Conservation (phyloP, 1,140 invertebrate genomes). For the Drosophila rhopaloa region DNA sequence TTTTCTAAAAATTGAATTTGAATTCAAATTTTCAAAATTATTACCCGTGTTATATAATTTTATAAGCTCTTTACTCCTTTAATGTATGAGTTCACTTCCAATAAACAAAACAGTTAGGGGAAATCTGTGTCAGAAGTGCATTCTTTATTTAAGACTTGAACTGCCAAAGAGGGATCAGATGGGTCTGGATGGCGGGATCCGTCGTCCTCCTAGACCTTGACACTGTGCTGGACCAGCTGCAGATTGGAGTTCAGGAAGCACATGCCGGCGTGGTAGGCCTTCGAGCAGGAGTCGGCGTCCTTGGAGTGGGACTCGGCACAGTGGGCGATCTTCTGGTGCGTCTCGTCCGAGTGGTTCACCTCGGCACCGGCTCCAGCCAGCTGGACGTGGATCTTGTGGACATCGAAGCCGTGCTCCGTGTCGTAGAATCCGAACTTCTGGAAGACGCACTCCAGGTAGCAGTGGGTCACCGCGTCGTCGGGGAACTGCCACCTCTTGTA, state of each 20-base stretch:
- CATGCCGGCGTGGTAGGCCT: conserved; percentile 73
- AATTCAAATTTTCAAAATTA: no score
- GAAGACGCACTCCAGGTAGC: conserved; percentile 77
- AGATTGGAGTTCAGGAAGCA: conserved; percentile 74
- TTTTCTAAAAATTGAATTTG: no score
- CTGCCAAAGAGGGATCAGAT: conserved; percentile 35
- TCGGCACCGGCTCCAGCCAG: conserved; percentile 38
- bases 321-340: conserved; percentile 61
- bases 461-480: conserved; percentile 74
- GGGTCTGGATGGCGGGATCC: conserved; percentile 2
- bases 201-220: conserved; percentile 41
- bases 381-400: conserved; percentile 77
- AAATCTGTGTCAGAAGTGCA: background rate
- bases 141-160: conserved; percentile 24
- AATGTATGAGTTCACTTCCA: no score
- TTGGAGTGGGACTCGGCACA: conserved; percentile 69
- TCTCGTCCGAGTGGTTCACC: conserved; percentile 66
- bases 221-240: conserved; percentile 68
- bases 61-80: no score
- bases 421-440: conserved; percentile 79
- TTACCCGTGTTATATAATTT: no score
- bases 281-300: conserved; percentile 63
- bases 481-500: conserved; percentile 73
- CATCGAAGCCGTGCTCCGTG: conserved; percentile 69
- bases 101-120: background rate